Percentiles rank a stretch among this genome's conserved stretches.
These are phyloP conservation scores for Chiridota heheva DNA, from an alignment of 35 echinoderm and acorn worm species.

Conservation along the genomic window DNA sequence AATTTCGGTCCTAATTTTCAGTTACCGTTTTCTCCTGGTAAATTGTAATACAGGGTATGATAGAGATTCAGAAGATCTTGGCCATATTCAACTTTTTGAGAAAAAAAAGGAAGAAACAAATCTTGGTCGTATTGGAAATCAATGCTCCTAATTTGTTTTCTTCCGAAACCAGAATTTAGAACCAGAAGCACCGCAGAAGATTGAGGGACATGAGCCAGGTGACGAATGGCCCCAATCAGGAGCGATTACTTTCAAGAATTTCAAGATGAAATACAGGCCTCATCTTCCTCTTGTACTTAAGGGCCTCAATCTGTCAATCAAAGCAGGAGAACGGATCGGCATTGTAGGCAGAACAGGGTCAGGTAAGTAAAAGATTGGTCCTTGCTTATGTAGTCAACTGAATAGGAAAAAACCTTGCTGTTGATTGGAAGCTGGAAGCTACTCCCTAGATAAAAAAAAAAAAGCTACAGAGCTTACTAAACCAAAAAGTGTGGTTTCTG, in stretches of 20 bases:
- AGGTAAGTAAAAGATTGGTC: slow-evolving; percentile 46
- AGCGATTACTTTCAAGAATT: slow-evolving; percentile 49
- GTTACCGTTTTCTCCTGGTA: no score
- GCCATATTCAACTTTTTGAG: neutral
- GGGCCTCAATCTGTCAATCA: slow-evolving; percentile 61
- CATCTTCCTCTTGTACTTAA: slow-evolving; percentile 86
- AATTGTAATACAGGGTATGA: no score
- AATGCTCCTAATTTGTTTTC: neutral
- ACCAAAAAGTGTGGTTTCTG: neutral
- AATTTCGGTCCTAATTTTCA: no score
- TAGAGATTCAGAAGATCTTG: no score
- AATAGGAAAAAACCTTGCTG: neutral
- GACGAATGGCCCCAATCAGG: slow-evolving; percentile 63
- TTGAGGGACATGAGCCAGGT: slow-evolving; percentile 44
- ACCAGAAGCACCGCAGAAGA: slow-evolving; percentile 69
- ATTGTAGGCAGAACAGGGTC: slow-evolving; percentile 96
- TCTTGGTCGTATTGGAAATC: neutral
- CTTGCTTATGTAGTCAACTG: neutral
- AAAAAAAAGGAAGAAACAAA: neutral
- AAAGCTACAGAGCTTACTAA: neutral
- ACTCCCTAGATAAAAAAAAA: no score
- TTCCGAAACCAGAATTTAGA: slow-evolving; percentile 45
- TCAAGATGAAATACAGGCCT: slow-evolving; percentile 77
- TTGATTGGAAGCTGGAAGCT: neutral
- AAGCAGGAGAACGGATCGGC: slow-evolving; percentile 82